A percentile compares a stretch with the other conserved stretches of the same genome.
Conservation (phyloP, 64 coral and sea anemone species). For the Dendronephthya gigantea region DNA sequence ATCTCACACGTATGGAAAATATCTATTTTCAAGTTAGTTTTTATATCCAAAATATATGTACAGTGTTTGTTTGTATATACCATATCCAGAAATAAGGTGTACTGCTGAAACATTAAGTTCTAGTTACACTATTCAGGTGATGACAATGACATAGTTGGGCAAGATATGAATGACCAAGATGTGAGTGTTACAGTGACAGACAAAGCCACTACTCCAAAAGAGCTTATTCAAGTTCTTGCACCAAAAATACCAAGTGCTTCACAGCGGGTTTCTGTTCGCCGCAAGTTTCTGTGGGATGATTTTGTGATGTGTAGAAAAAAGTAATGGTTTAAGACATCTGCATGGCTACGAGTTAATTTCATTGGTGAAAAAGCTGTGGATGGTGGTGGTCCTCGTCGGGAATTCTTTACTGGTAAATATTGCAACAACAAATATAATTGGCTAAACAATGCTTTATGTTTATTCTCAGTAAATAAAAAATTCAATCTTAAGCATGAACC, state of each 20-base stretch:
- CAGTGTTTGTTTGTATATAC: not conserved
- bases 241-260: not conserved
- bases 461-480: not conserved
- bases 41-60: not conserved
- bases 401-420: constrained; percentile 13
- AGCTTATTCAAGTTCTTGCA: not conserved
- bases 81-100: not conserved
- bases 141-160: not conserved
- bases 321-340: not conserved
- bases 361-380: constrained; percentile 8
- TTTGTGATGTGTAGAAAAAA: not conserved
- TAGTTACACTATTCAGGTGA: not conserved
- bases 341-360: not conserved
- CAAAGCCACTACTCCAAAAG: not conserved
- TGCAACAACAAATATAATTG: not conserved
- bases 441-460: too few species aligned
- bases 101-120: not conserved
- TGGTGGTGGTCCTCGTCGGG: constrained; percentile 18
- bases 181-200: not conserved
- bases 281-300: constrained; percentile 16
- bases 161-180: not conserved
- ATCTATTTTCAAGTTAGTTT: not conserved
- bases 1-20: not conserved
- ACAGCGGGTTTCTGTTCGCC: not conserved
- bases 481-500: not conserved